Evolutionary conservation across 2,797 vertebrate genomes (phyloP), one percentile per base, ranked within the genome.

Genomic region (Spinus olivaceus): DNA sequence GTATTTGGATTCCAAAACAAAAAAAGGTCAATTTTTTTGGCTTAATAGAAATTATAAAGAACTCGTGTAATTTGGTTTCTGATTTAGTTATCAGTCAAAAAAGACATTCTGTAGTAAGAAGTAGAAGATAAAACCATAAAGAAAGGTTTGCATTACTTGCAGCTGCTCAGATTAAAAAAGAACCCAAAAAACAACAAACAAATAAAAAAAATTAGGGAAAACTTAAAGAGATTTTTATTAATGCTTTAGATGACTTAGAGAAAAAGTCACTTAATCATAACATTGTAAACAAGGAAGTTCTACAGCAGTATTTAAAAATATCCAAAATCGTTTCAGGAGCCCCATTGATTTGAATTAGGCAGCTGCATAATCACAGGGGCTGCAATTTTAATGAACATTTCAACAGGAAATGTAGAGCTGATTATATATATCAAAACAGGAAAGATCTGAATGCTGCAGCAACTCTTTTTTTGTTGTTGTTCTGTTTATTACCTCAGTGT

Each of bases 321-420:
- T 25, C 95, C 51, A 77, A 96, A 96, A 96, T 85, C 92, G 90
- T 96, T 97, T 96, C 95, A 95, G 96, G 88, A 95, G 95, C 86
- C 90, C 90, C 74, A 95, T 92, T 96, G 96, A 96, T 96, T 97
- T 94, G 96, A 96, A 97, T 96, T 96, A 97, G 94, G 92, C 96
- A 97, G 96, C 96, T 97, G 97, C 90, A 30, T 97, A 96, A 97
- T 97, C 94, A 97, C 81, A 84, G 92, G 96, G 94, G 83, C 94
- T 93, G 96, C 95, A 94, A 97, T 95, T 97, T 97, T 97, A 96
- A 97, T 93, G 96, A 97, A 95, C 92, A 87, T 97, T 97, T 95
- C 86, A 81, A 95, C 95, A 97, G 96, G 97, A 97, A 96, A 95
- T 66, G 91, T 65, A 70, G 92, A 92, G 88, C 87, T 97, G 96